A percentile compares a stretch with the other conserved stretches of the same genome.
Conservation (phyloP, 2,888 invertebrate genomes). For the Tetragonisca angustula region DNA sequence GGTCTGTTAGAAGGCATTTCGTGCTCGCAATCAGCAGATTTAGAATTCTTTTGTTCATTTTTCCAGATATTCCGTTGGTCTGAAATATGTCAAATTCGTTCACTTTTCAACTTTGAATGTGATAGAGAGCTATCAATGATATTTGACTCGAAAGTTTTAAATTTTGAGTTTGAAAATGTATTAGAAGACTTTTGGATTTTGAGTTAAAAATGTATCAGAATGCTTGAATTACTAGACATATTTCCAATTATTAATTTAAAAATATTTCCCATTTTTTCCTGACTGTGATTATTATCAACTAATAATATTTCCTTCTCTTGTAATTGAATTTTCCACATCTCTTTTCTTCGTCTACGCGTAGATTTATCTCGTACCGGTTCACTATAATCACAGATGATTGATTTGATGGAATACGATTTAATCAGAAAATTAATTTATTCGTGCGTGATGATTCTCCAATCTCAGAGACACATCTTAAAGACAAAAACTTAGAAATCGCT, state of each 20-base stretch:
- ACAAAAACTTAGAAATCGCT: not conserved
- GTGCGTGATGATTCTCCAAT: not conserved
- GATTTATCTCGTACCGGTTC: constrained; percentile 27
- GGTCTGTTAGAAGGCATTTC: not conserved
- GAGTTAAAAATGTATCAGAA: too few species aligned
- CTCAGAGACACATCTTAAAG: too few species aligned
- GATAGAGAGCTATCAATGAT: too few species aligned
- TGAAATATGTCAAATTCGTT: not conserved
- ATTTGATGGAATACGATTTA: constrained; percentile 1
- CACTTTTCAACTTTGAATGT: not conserved
- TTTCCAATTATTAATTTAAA: too few species aligned
- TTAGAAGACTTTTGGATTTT: too few species aligned
- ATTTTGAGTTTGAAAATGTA: not conserved
- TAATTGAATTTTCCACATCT: not conserved
- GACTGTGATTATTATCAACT: too few species aligned
- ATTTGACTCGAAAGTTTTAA: not conserved
- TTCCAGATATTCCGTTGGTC: not conserved
- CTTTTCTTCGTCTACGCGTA: constrained; percentile 4
- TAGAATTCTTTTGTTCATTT: not conserved
- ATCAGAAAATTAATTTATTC: constrained; percentile 22
- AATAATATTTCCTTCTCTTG: too few species aligned
- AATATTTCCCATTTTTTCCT: too few species aligned
- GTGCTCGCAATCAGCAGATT: not conserved
- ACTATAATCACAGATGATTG: not conserved
- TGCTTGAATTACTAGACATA: too few species aligned